Percentiles rank a stretch among this genome's conserved stretches.
phyloP scores from a whole-genome alignment of 2,113 vertebrate species.

The Heterotis niloticus region DNA sequence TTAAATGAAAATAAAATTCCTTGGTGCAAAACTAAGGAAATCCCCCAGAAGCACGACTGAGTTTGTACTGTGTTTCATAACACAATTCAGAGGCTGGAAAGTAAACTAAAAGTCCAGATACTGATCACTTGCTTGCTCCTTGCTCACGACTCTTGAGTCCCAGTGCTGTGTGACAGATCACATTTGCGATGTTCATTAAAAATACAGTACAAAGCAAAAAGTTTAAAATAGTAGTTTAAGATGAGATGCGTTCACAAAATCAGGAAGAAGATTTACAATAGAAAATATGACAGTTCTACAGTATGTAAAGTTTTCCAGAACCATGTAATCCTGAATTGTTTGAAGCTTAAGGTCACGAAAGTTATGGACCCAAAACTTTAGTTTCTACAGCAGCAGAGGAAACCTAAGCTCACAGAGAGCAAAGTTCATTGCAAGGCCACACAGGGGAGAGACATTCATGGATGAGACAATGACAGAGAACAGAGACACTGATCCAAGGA shows the following conservation, averaged over 20 bases:
- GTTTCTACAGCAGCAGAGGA: too few relatives aligned
- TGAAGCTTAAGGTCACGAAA: neutral
- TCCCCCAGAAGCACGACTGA: slow-evolving; percentile 8
- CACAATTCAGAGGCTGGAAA: neutral
- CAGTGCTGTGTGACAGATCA: neutral
- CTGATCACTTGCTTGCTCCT: too few relatives aligned
- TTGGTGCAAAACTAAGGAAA: slow-evolving; percentile 26
- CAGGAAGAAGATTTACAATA: too few relatives aligned
- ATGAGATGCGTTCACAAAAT: neutral
- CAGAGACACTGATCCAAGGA: slow-evolving; percentile 47
- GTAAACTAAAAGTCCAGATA: too few relatives aligned
- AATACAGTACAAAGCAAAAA: neutral
- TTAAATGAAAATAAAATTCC: neutral
- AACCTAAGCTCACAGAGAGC: neutral
- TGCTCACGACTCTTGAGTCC: too few relatives aligned
- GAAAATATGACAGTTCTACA: neutral
- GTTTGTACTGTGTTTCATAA: neutral
- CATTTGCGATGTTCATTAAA: neutral
- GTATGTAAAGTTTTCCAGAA: neutral
- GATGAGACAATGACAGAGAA: slow-evolving; percentile 40
- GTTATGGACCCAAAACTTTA: too few relatives aligned
- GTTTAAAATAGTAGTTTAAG: neutral
- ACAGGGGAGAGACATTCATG: slow-evolving; percentile 7
- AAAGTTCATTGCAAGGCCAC: neutral
- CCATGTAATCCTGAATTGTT: neutral